Evolutionary conservation across 2,113 vertebrate genomes (phyloP).

Genomic region (Cacatua alba): DNA sequence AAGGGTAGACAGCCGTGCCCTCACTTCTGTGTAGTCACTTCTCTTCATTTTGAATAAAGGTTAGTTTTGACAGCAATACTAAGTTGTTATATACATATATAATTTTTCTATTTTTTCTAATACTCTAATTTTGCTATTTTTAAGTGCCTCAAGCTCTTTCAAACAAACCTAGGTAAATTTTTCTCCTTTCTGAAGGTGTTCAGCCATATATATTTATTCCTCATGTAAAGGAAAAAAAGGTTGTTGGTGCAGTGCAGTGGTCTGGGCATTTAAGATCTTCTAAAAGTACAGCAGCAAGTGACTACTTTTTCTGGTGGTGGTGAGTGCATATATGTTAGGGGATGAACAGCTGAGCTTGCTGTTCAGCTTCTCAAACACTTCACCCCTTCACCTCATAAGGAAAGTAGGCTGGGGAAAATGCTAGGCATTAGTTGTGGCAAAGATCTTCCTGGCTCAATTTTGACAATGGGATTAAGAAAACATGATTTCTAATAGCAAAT

Average conservation of each 20-base stretch:
- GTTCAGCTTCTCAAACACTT: background rate
- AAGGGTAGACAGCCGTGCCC: background rate
- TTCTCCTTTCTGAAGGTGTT: background rate
- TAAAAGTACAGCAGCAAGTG: background rate
- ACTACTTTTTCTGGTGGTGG: background rate
- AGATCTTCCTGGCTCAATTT: constrained; percentile 7
- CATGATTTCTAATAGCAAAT: constrained; percentile 11
- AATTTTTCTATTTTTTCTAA: background rate
- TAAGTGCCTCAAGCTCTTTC: background rate
- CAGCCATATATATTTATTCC: background rate
- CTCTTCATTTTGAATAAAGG: constrained; percentile 8
- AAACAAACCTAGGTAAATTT: background rate
- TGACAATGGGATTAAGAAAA: background rate
- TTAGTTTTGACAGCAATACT: constrained; percentile 7
- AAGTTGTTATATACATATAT: background rate
- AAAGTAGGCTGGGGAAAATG: background rate
- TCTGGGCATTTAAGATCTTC: background rate
- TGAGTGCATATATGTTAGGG: background rate
- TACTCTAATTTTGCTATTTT: background rate
- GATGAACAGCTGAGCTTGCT: background rate
- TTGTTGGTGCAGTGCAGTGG: background rate
- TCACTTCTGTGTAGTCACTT: background rate
- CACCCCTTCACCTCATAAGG: background rate
- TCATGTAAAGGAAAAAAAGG: background rate
- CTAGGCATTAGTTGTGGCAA: background rate